Percentiles rank a stretch among this genome's conserved stretches.
phyloP scores from a whole-genome alignment of 2,113 vertebrate genomes.

The Syrmaticus mikado region DNA sequence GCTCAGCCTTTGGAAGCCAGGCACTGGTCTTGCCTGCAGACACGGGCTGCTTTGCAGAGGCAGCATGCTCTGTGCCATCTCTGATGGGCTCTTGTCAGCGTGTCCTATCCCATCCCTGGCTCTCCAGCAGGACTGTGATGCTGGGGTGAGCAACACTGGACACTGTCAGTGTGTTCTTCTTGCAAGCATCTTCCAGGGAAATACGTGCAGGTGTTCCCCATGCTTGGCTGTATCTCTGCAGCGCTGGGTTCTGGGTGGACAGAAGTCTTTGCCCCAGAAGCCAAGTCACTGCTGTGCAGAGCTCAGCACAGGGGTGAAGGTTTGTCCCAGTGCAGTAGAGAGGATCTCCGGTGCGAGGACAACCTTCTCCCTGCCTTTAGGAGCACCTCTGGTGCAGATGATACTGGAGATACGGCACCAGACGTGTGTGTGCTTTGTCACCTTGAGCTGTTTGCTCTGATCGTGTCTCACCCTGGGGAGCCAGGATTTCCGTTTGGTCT shows the following conservation, averaged over 20 bases:
- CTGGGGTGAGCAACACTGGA: background rate
- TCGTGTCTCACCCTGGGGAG: background rate
- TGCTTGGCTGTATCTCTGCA: background rate
- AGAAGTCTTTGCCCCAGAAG: background rate
- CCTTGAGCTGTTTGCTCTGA: background rate
- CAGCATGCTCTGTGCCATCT: constrained; percentile 17
- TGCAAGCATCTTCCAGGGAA: background rate
- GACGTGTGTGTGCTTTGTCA: background rate
- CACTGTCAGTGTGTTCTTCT: background rate
- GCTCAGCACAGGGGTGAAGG: background rate
- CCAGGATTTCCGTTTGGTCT: background rate
- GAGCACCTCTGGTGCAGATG: background rate
- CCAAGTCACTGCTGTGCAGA: background rate
- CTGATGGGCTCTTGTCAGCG: background rate
- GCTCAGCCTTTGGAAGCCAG: background rate
- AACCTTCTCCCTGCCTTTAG: background rate
- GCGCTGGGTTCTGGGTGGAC: background rate
- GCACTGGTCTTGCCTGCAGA: background rate
- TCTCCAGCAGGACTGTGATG: background rate
- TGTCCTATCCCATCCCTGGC: background rate
- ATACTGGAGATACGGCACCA: background rate
- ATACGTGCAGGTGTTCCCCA: background rate
- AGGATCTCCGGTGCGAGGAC: background rate
- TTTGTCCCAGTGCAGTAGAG: background rate
- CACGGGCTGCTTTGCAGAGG: background rate